A percentile compares a stretch with the other conserved stretches of the same genome.
phyloP scores from a whole-genome alignment of 2,888 invertebrate genomes.

The Hedya salicella region DNA sequence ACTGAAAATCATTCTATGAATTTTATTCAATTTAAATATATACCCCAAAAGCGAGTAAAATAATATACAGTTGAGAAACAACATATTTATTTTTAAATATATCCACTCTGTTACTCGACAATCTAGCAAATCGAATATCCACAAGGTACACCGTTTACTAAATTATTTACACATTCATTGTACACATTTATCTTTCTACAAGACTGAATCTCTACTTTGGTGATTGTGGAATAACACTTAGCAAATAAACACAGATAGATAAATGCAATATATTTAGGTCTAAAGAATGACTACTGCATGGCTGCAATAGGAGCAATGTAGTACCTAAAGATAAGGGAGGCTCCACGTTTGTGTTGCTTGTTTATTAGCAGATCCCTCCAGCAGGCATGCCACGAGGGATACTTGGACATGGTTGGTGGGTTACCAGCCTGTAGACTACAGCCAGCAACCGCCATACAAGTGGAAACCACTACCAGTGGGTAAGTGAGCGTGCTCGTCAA shows the following conservation, averaged over 20 bases:
- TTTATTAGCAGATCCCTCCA: constrained; percentile 91
- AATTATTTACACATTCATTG: constrained; percentile 80
- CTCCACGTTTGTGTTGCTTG: constrained; percentile 94
- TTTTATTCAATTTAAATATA: constrained; percentile 46
- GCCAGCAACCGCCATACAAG: constrained; percentile 95
- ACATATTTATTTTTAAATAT: constrained; percentile 79
- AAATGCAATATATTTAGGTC: constrained; percentile 70
- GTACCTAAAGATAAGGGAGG: constrained; percentile 92
- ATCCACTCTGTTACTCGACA: constrained; percentile 76
- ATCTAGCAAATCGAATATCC: constrained; percentile 78
- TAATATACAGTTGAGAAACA: constrained; percentile 65
- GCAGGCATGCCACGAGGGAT: constrained; percentile 92
- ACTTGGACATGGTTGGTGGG: constrained; percentile 93
- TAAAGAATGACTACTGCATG: constrained; percentile 64
- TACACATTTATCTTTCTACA: constrained; percentile 63
- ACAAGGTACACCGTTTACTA: constrained; percentile 78
- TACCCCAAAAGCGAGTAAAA: constrained; percentile 44
- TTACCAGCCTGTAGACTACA: constrained; percentile 91
- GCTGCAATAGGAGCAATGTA: constrained; percentile 80
- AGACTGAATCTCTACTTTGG: constrained; percentile 75
- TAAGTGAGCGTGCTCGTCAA: constrained; percentile 94
- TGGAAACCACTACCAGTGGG: constrained; percentile 95
- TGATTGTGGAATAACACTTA: constrained; percentile 82
- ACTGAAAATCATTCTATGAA: constrained; percentile 44
- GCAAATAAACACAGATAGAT: constrained; percentile 76